Evolutionary conservation across 2,113 vertebrate species (phyloP).

Genomic region (Lepidothrix coronata): DNA sequence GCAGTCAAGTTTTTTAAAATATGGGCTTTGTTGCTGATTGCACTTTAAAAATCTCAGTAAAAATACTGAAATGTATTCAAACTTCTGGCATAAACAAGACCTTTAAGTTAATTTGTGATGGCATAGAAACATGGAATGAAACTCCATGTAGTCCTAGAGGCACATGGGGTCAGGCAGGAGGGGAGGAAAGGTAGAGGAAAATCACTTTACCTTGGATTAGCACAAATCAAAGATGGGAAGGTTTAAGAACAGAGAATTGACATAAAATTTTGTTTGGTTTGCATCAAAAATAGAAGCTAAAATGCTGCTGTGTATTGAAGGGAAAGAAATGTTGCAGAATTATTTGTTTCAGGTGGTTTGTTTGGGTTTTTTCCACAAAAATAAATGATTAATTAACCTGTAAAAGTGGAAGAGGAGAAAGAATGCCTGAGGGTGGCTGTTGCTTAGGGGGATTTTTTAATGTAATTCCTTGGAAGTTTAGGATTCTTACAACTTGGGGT

Average conservation of each 20-base stretch:
- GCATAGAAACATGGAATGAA: not conserved
- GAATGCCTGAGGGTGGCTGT: not conserved
- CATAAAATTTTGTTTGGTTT: not conserved
- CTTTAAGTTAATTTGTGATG: not conserved
- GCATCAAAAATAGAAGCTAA: not conserved
- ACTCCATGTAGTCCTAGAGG: not conserved
- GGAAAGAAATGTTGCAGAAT: not conserved
- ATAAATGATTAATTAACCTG: not conserved
- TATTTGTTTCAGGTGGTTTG: not conserved
- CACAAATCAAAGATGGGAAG: not conserved
- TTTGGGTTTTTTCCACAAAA: not conserved
- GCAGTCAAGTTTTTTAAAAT: not conserved
- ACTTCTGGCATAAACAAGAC: not conserved
- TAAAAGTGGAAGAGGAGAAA: not conserved
- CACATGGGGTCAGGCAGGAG: not conserved
- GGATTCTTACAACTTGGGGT: not conserved
- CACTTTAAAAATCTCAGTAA: slow-evolving; percentile 1
- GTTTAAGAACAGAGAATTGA: not conserved
- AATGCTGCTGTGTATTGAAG: not conserved
- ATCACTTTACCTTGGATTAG: not conserved
- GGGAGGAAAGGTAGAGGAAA: not conserved
- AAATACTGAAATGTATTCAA: slow-evolving; percentile 4
- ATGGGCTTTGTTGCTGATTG: not conserved
- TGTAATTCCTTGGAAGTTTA: not conserved
- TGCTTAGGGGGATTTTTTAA: not conserved